Base-by-base conservation (phyloP, 37 sponge, comb jelly and placozoan genomes). In the Hormiphora californensis region DNA sequence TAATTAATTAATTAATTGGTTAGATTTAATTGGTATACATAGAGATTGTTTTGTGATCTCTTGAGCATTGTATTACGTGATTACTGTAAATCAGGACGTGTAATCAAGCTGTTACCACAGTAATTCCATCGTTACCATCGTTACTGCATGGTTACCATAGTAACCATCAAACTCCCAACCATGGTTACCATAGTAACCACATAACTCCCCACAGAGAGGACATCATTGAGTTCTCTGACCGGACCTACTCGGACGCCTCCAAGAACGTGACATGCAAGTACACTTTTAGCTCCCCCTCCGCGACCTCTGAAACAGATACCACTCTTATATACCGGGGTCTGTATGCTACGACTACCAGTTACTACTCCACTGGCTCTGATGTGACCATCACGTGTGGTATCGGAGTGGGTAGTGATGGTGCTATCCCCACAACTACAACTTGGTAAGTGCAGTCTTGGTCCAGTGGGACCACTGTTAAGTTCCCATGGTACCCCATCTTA, bases 161-260 rank as follows among this genome's bases (percentile, higher is more conserved):
- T n/a, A n/a, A n/a, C n/a, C n/a, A n/a, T n/a, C n/a, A n/a, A n/a
- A n/a, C n/a, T n/a, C n/a, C n/a, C n/a, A n/a, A n/a, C n/a, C n/a
- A n/a, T n/a, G n/a, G n/a, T n/a, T n/a, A n/a, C n/a, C n/a, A n/a
- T n/a, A n/a, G n/a, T n/a, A n/a, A n/a, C n/a, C n/a, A n/a, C n/a
- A n/a, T n/a, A n/a, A n/a, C n/a, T n/a, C n/a, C n/a, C n/a, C n/a
- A n/a, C n/a, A n/a, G n/a, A n/a, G n/a, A n/a, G n/a, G n/a, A n/a
- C n/a, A n/a, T n/a, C n/a, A n/a, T n/a, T n/a, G n/a, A n/a, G 8
- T 36, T 65, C 32, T 65, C 67, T 1, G 67, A 38, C 11, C 3
- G 67, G 28, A 65, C 67, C 34, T 65, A 65, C 37, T 65, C 67
- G 12, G 67, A 65, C 28, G 67, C 67, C 67, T 28, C 30, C 17